Evolutionary conservation across 2,888 invertebrate genomes (phyloP), one percentile per base, ranked within the genome.

Genomic region (Leptopilina myrica): DNA sequence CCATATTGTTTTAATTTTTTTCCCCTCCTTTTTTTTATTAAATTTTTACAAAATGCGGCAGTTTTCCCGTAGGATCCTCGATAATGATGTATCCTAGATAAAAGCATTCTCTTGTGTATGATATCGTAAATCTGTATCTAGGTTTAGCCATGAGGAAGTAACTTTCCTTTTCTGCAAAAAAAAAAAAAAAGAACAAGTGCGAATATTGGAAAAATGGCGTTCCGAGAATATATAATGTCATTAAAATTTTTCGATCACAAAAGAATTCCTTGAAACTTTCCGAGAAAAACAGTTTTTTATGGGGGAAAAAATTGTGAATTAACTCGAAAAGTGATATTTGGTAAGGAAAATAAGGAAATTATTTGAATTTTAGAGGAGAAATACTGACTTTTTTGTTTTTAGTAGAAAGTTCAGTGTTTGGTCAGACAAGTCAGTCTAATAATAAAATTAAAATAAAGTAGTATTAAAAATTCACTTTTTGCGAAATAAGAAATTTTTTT

Each of bases 21-120:
- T 33, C 33, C 33, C 33, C 3, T 33, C 33, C 3, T 33, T 33
- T 33, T 33, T 73, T 59, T 56, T 11, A 73, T 73, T 73, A 40
- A 59, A 73, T 53, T 33, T 33, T 33, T 59, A 33, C 56, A 4
- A 56, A 56, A 73, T n/a, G 14, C 33, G 33, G 8, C 43, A 43
- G 33, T 43, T 56, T 33, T 33, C 73, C n/a, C 15, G 7, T 8
- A 33, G 33, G 73, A 73, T 14, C 9, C 8, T 43, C 56, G 26
- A 33, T 73, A 73, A 40, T 73, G 56, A 69, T 49, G 53, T 49
- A 69, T 20, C 20, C 69, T 69, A 62, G 69, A 73, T 73, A 73
- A 73, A 73, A 40, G 73, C 33, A 73, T 56, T 40, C 40, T 56
- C 73, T 15, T 5, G 73, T n/a, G 73, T 73, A 33, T 40, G 6